Conservation (phyloP, 1,140 invertebrate species). For the Centruroides sculpturatus region DNA sequence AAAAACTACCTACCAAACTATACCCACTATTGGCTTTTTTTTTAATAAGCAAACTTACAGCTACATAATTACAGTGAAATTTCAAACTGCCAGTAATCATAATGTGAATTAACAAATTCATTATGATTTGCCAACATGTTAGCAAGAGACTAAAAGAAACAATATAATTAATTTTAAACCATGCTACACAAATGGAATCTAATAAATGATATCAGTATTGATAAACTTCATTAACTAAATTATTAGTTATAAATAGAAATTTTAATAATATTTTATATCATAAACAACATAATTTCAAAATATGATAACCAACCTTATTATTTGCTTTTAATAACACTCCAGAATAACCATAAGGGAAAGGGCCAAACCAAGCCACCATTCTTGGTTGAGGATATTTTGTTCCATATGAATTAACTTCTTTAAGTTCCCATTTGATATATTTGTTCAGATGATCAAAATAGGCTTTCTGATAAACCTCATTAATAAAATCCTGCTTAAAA, state of each 20-base stretch:
- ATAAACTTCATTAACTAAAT: background rate
- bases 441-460: background rate
- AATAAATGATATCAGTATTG: too few species aligned
- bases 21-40: too few species aligned
- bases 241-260: background rate
- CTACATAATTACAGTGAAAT: too few species aligned
- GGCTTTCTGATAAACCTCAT: background rate
- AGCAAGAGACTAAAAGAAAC: too few species aligned
- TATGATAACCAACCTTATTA: conserved; percentile 23
- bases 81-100: too few species aligned
- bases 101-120: too few species aligned
- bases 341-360: conserved; percentile 33
- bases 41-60: too few species aligned
- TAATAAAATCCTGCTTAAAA: conserved; percentile 1
- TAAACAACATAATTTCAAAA: too few species aligned
- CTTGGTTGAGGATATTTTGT: conserved; percentile 30
- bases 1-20: too few species aligned
- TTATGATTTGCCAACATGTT: too few species aligned
- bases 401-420: conserved; percentile 21
- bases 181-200: too few species aligned
- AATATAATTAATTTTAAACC: too few species aligned
- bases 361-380: conserved; percentile 37
- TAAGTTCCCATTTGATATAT: conserved; percentile 6
- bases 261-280: background rate
- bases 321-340: conserved; percentile 29